phyloP scores from a whole-genome alignment of 2,888 invertebrate genomes.

The Lithophane ornitopus region DNA sequence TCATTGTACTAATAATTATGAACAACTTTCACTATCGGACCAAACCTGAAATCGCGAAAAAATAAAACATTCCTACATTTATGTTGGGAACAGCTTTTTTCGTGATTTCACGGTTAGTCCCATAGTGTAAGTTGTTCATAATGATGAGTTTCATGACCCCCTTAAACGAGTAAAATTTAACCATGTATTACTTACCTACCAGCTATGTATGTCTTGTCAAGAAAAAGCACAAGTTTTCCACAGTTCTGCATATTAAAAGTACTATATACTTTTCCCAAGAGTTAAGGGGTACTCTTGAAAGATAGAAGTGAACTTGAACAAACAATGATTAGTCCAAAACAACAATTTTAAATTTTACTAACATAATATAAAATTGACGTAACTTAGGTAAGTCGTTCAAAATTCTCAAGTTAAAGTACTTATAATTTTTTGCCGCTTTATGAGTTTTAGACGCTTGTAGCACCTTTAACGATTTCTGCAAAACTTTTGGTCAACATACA shows the following conservation, averaged over 20 bases:
- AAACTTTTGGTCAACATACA: neutral
- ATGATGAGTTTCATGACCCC: too few relatives aligned
- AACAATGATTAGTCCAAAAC: slow-evolving; percentile 20
- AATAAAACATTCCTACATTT: too few relatives aligned
- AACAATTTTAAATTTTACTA: slow-evolving; percentile 22
- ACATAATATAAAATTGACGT: slow-evolving; percentile 24
- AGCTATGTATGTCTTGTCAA: neutral
- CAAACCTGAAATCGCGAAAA: too few relatives aligned
- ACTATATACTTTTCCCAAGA: neutral
- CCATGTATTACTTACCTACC: too few relatives aligned
- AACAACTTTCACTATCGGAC: too few relatives aligned
- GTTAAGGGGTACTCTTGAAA: neutral
- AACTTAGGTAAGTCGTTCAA: slow-evolving; percentile 29
- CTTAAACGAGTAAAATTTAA: too few relatives aligned
- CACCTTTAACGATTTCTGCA: neutral
- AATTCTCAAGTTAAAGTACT: slow-evolving; percentile 31
- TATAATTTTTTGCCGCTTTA: slow-evolving; percentile 26
- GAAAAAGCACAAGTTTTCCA: neutral
- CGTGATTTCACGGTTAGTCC: too few relatives aligned
- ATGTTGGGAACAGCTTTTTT: too few relatives aligned
- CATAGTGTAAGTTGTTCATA: too few relatives aligned
- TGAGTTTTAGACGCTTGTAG: neutral
- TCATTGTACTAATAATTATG: too few relatives aligned
- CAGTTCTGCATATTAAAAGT: neutral
- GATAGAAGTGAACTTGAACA: slow-evolving; percentile 15